Conservation (phyloP, 2,113 vertebrate species). For the Ahaetulla prasina region DNA sequence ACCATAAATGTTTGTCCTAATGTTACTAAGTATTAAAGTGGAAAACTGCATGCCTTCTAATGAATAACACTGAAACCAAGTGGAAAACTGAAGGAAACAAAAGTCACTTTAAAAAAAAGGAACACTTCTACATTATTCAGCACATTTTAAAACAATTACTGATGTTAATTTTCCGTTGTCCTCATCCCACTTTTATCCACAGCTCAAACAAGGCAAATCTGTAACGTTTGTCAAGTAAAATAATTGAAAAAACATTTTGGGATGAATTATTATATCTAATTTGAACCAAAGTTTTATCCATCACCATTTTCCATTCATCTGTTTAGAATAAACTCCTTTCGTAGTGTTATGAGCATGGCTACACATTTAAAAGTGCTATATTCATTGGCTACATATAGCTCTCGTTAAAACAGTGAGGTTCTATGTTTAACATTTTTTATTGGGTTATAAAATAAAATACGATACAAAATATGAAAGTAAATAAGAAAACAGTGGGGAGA, state of each 20-base stretch:
- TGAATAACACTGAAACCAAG: slow-evolving; percentile 43
- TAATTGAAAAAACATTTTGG: not conserved
- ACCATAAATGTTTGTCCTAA: not conserved
- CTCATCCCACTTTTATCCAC: not conserved
- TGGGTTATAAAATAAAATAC: too few relatives aligned
- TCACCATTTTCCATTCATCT: not conserved
- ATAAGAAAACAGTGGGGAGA: too few relatives aligned
- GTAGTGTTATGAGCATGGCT: not conserved
- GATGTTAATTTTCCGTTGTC: not conserved
- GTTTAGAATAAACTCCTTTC: not conserved
- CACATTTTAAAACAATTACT: slow-evolving; percentile 16
- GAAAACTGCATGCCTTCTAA: not conserved
- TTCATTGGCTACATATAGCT: not conserved
- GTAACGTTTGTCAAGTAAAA: not conserved
- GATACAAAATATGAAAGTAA: too few relatives aligned
- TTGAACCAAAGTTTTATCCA: not conserved
- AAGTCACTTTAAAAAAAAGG: not conserved
- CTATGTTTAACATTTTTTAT: too few relatives aligned
- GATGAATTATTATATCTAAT: not conserved
- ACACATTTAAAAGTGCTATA: not conserved
- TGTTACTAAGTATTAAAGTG: slow-evolving; percentile 22
- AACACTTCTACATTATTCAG: slow-evolving; percentile 30
- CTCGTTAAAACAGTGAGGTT: not conserved
- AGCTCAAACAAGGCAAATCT: not conserved
- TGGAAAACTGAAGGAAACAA: slow-evolving; percentile 35